These are phyloP conservation scores for Trichopoda pennipes DNA, from an alignment of 2,888 invertebrate species.

Conservation along the genomic window DNA sequence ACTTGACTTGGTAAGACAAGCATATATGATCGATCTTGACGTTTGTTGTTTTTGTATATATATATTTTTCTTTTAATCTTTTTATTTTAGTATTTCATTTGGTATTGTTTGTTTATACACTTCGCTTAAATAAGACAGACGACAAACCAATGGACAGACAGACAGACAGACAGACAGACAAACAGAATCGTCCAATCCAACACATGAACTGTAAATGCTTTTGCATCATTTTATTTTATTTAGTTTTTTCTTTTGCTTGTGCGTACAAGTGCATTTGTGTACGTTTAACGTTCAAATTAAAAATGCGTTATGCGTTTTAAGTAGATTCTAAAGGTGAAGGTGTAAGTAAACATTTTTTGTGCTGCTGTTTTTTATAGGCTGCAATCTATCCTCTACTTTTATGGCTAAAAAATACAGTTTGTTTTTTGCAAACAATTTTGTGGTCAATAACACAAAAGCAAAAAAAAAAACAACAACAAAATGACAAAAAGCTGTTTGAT, in stretches of 20 bases:
- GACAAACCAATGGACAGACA: background rate
- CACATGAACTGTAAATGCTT: slow-evolving; percentile 47
- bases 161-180: background rate
- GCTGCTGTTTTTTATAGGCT: slow-evolving; percentile 33
- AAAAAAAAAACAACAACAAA: too few species aligned
- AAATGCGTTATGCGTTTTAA: slow-evolving; percentile 68
- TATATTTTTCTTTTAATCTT: slow-evolving; percentile 3
- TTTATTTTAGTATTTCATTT: slow-evolving; percentile 42
- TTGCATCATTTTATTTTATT: slow-evolving; percentile 46
- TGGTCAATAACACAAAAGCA: slow-evolving; percentile 8
- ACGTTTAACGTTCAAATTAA: slow-evolving; percentile 63
- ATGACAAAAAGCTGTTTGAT: slow-evolving; percentile 17
- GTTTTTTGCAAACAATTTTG: slow-evolving; percentile 27
- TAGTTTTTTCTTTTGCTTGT: background rate
- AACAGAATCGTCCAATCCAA: slow-evolving; percentile 6
- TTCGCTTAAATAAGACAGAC: slow-evolving; percentile 52
- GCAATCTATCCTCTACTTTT: slow-evolving; percentile 53
- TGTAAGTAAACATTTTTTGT: slow-evolving; percentile 63
- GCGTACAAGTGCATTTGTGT: slow-evolving; percentile 30
- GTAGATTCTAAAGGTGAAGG: slow-evolving; percentile 69
- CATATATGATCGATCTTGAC: slow-evolving; percentile 69
- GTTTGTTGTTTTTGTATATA: slow-evolving; percentile 56
- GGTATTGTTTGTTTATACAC: slow-evolving; percentile 59
- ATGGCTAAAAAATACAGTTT: slow-evolving; percentile 47
- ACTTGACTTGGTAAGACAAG: slow-evolving; percentile 68